A percentile compares a stretch with the other conserved stretches of the same genome.
Evolutionary conservation across 92 coral and sea anemone genomes (phyloP).

Genomic region (Plumapathes pennacea): DNA sequence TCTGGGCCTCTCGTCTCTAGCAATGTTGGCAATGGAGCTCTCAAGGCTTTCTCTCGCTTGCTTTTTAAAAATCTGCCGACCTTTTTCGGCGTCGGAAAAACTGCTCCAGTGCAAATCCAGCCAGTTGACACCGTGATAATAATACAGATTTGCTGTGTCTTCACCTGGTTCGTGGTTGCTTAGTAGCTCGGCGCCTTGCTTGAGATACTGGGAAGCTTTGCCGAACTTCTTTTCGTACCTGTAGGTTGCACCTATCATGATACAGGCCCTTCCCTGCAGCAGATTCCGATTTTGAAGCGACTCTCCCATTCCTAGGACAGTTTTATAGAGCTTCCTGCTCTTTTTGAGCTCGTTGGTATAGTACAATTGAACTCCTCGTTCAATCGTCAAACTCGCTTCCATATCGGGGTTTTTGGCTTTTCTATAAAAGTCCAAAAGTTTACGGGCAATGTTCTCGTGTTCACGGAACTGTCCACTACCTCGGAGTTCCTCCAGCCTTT

Average conservation of each 20-base stretch:
- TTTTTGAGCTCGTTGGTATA: slow-evolving; percentile 6
- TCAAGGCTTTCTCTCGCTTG: not conserved
- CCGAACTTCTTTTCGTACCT: not conserved
- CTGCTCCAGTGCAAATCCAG: slow-evolving; percentile 1
- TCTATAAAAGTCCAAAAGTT: not conserved
- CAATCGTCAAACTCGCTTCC: not conserved
- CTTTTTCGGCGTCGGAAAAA: slow-evolving; percentile 5
- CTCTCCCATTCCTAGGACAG: slow-evolving; percentile 4
- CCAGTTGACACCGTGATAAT: slow-evolving; percentile 4
- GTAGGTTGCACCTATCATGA: slow-evolving; percentile 1
- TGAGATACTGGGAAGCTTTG: slow-evolving; percentile 2
- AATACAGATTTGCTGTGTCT: slow-evolving; percentile 9
- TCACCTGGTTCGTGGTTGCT: slow-evolving; percentile 8
- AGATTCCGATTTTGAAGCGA: not conserved
- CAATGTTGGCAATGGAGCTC: not conserved
- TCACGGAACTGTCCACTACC: slow-evolving; percentile 1
- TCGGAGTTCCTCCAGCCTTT: slow-evolving; percentile 1
- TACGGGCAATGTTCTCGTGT: not conserved
- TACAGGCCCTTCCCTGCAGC: slow-evolving; percentile 4
- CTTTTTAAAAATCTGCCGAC: not conserved
- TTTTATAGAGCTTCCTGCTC: not conserved
- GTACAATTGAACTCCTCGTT: slow-evolving; percentile 6
- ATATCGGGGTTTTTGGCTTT: not conserved
- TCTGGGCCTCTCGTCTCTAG: not conserved
- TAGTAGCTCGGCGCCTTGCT: not conserved